Evolutionary conservation across 2,113 vertebrate genomes (phyloP), one percentile per base, ranked within the genome.

Genomic region (Corythornis vintsioides): DNA sequence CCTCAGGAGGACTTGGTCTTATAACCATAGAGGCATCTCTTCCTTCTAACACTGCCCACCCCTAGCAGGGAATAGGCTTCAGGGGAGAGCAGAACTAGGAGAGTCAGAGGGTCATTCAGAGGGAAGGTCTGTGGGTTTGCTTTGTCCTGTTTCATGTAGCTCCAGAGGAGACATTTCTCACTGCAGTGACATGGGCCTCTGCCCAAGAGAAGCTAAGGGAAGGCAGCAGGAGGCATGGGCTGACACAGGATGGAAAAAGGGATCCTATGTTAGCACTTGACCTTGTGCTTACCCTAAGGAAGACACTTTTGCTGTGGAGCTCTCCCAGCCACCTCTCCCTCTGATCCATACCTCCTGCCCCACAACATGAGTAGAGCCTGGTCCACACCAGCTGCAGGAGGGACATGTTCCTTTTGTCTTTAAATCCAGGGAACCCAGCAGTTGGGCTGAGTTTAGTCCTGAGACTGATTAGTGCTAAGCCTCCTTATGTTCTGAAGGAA

Each of bases 291-390:
- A 33, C 47, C 47, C 47, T 7, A 40, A 65, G 29, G 45, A 69
- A 45, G 56, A 61, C 17, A 20, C 10, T 74, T 83, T 31, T 84
- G 43, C 71, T 65, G n/a, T 21, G 28, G 50, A 53, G 28, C 56
- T 56, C 45, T 69, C 8, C n/a, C 40, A 40, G 15, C 22, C 26
- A 45, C 0, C 0, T 59, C 53, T 78, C 31, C 18, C 28, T 59
- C 31, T 0, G 0, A 11, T 42, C 53, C 2, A 0, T 56, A 64
- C 28, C n/a, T 76, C 53, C 50, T 56, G 50, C 31, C n/a, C 17
- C 25, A 22, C 45, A 50, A 10, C 1, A 0, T 1, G 0, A 6
- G 29, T 48, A 53, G 59, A 45, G 48, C 8, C 0, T 0, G 60
- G 77, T 74, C 60, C 3, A 1, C 15, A 4, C 8, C 0, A 3